Evolutionary conservation across 2,888 invertebrate species (phyloP), one percentile per base, ranked within the genome.

Genomic region (Drosophila anceps): DNA sequence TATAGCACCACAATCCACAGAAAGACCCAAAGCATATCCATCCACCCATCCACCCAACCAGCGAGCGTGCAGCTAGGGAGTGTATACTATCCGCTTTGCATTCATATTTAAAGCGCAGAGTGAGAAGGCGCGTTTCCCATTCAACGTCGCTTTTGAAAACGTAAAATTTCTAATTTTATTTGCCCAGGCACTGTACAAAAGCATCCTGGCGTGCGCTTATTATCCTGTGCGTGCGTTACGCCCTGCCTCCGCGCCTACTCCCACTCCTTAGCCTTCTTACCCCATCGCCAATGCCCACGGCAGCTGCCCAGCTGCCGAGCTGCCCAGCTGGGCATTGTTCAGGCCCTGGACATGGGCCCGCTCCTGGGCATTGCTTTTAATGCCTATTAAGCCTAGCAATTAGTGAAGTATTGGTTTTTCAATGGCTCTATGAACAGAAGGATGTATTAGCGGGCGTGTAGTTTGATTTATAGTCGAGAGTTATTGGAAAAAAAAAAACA

Each of bases 121-220:
- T 20, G 69, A 63, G 68, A 57, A 41, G 54, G 51, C 51, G 55
- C 48, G 53, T 67, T 79, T 69, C 20, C 68, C 71, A 73, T 81
- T 77, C 83, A 74, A 64, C 53, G 71, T 37, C 77, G 81, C 67
- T 82, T 82, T 81, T 77, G 69, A 84, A 81, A 84, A 86, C 87
- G 87, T 86, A 81, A 84, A 88, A 88, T 88, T 88, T 86, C 87
- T 88, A 88, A 84, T 84, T 84, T 84, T 86, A 84, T 88, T 88
- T 85, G 82, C 82, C 61, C 74, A 77, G 82, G 84, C 84, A 53
- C 86, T 73, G 81, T 77, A 84, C 88, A 84, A 84, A 88, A 80
- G 88, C 86, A 85, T 88, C 86, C 83, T 80, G 88, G 83, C 86
- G 83, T 83, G 82, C 88, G 83, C 88, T 84, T 85, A 84, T 84